Evolutionary conservation across 35 echinoderm and acorn worm species (phyloP), one percentile per base, ranked within the genome.

Genomic region (Stichopus chloronotus): DNA sequence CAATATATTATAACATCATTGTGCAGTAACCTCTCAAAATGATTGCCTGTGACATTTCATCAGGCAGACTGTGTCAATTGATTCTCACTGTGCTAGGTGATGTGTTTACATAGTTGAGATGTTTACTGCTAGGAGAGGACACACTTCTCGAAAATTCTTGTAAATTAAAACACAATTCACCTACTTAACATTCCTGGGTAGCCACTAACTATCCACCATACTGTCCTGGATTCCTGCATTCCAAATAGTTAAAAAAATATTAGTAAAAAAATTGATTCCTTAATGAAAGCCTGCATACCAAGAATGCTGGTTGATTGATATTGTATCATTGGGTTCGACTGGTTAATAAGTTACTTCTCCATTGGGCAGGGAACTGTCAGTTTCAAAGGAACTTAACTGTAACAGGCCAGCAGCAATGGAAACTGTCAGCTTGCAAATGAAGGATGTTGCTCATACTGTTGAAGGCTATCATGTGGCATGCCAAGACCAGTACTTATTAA

Each of bases 241-340:
- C 82, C 82, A 85, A 23, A 58, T 19, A 85, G 82, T 59, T 85
- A 85, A 85, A 85, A 43, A 74, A 85, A 83, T 85, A 85, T 85
- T 85, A 53, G 24, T 85, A 58, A 84, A 59, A 78, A 78, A 22
- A 85, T 58, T 20, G n/a, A 58, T 53, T 82, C 79, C 17, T 85
- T 58, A 85, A 85, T 57, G 55, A 85, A 85, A 12, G 20, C 52
- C n/a, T 58, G 55, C 52, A 85, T 58, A 23, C 57, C 55, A 85
- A 58, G 82, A 85, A 85, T 85, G 82, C 56, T n/a, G 58, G 53
- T 59, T 58, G 16, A 16, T 6, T 58, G 52, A 58, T 21, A 58
- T 81, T 19, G 69, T n/a, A 74, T 14, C 14, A 21, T 7, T 74
- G 2, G 69, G 22, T 19, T 74, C 22, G 11, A 21, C 69, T 74